Evolutionary conservation across 2,797 vertebrate species (phyloP), one percentile per base, ranked within the genome.

Genomic region (Cichlasoma orientale): DNA sequence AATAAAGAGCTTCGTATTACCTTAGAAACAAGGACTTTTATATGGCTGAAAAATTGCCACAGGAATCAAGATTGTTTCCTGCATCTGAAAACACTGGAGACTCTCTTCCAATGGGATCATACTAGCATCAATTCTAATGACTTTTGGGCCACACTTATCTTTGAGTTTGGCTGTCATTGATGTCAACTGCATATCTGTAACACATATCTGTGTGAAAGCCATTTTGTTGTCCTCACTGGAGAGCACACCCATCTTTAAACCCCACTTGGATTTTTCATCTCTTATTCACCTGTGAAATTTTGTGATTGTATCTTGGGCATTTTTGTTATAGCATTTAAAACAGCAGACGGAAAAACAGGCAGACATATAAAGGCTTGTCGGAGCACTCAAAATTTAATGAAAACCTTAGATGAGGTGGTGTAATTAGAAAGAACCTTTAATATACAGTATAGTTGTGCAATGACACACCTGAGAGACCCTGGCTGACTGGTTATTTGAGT

Each of bases 401-500:
- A 63, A 66, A 66, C 61, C 38, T 47, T 27, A 47, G 27, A 82
- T 3, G 27, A 75, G 68, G 52, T 56, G 13, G 70, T 14, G 25
- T 25, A 19, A 88, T 57, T 54, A 76, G 11, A 77, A 74, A 78
- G 41, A 79, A 80, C 5, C 36, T 38, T 70, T 56, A 29, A 50
- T 29, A 29, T 50, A 68, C 12, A 68, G 72, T 75, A 66, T 52
- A 69, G 75, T 73, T 47, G 77, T 50, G 63, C 79, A 33, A 41
- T 47, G 68, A 76, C 55, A 75, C 79, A 91, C 84, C 81, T 85
- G 80, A 82, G 54, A 84, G 71, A 81, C 41, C 69, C 19, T 19
- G 63, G 57, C 76, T 87, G 85, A 83, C 82, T 83, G 66, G 72
- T 82, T 72, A 79, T 80, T 82, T 75, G 79, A 88, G 84, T 82